These are phyloP conservation scores for Phenganax subtilis DNA, from an alignment of 92 coral and sea anemone genomes.

Conservation along the genomic window DNA sequence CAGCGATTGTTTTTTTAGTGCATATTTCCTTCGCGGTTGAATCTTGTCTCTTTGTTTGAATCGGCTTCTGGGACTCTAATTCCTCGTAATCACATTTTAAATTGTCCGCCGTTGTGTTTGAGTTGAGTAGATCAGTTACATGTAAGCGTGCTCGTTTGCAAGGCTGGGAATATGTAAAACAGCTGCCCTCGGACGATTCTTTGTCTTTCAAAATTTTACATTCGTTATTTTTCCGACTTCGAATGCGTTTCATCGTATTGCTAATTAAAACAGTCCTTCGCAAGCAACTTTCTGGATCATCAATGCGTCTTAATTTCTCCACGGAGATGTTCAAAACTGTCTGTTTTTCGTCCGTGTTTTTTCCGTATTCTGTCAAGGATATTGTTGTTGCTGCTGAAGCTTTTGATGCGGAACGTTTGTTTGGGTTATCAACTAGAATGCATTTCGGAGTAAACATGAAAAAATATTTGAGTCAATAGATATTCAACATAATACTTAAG, in stretches of 20 bases:
- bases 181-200: background rate
- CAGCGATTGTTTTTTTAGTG: slow-evolving; percentile 1
- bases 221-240: slow-evolving; percentile 34
- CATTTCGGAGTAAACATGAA: slow-evolving; percentile 14
- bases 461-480: slow-evolving; percentile 26
- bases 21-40: slow-evolving; percentile 10
- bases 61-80: background rate
- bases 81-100: slow-evolving; percentile 10
- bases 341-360: slow-evolving; percentile 48
- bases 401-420: slow-evolving; percentile 23
- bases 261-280: slow-evolving; percentile 89
- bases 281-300: slow-evolving; percentile 88
- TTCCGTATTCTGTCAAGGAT: slow-evolving; percentile 8
- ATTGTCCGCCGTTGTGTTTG: background rate
- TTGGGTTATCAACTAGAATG: slow-evolving; percentile 30
- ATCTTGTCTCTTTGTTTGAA: background rate
- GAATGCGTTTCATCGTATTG: slow-evolving; percentile 84
- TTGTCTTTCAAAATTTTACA: background rate
- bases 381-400: slow-evolving; percentile 29
- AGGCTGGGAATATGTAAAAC: slow-evolving; percentile 17
- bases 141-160: slow-evolving; percentile 34
- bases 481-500: slow-evolving; percentile 16
- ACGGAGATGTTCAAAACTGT: slow-evolving; percentile 76
- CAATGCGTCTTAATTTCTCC: slow-evolving; percentile 81
- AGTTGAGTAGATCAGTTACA: slow-evolving; percentile 3